Percentiles rank a stretch among this genome's conserved stretches.
Conservation (phyloP, 2,888 invertebrate species). For the Bugula neritina region DNA sequence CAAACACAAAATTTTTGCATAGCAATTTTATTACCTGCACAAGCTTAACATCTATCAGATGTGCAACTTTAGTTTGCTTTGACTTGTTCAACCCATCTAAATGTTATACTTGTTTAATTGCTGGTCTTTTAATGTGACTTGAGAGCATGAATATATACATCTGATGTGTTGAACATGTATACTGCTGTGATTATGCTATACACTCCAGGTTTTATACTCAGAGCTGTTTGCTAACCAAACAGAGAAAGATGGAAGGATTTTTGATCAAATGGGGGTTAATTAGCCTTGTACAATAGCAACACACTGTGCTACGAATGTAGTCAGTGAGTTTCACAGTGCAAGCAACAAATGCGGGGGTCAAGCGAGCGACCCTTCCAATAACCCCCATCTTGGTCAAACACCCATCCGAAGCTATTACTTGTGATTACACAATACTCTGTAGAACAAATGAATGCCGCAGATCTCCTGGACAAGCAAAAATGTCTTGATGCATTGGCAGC, state of each 20-base stretch:
- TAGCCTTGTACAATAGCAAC: conserved; percentile 21
- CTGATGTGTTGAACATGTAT: conserved; percentile 16
- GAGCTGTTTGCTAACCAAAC: neutral
- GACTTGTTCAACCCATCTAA: neutral
- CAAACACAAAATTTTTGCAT: no score
- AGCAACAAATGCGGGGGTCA: neutral
- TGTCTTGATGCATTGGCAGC: conserved; percentile 99
- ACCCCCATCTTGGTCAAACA: conserved; percentile 17
- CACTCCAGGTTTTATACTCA: conserved; percentile 15
- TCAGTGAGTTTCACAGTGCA: no score
- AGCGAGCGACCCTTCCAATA: neutral
- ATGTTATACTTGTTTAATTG: no score
- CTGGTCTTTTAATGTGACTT: no score
- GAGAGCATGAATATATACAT: no score
- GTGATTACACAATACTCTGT: neutral
- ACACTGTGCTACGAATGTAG: no score
- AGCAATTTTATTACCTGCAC: no score
- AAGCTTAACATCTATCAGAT: no score
- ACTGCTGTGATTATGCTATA: conserved; percentile 21
- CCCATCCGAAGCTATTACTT: conserved; percentile 12
- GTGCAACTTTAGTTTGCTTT: no score
- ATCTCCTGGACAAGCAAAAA: conserved; percentile 96
- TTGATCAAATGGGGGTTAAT: conserved; percentile 50
- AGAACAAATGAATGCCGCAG: conserved; percentile 60
- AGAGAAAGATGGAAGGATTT: conserved; percentile 49